Percentiles rank a stretch among this genome's conserved stretches.
phyloP scores from a whole-genome alignment of 92 coral and sea anemone species.

The Diadumene lineata region DNA sequence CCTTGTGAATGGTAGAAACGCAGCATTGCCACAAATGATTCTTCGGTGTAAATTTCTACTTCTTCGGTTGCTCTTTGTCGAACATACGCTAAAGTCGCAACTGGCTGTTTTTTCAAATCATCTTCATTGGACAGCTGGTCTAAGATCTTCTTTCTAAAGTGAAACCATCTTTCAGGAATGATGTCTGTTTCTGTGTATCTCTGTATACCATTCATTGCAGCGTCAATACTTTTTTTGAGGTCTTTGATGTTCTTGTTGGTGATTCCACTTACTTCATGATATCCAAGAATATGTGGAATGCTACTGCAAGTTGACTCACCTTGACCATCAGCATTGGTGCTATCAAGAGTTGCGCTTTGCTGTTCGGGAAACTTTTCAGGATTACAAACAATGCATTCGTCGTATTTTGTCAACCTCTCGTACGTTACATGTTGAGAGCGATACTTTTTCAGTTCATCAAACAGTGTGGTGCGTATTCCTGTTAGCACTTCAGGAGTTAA shows the following conservation, averaged over 20 bases:
- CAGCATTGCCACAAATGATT: neutral
- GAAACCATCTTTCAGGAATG: constrained; percentile 30
- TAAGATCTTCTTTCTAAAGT: neutral
- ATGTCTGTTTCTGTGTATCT: neutral
- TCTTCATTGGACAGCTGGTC: neutral
- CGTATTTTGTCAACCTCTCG: neutral
- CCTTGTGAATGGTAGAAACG: no score
- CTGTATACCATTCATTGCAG: neutral
- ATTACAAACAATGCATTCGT: neutral
- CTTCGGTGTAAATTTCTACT: neutral
- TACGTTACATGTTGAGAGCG: constrained; percentile 23
- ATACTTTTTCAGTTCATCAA: constrained; percentile 11
- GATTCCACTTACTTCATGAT: constrained; percentile 26
- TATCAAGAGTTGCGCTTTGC: no score
- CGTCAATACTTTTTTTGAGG: constrained; percentile 1
- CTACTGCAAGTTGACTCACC: neutral
- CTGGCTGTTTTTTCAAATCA: constrained; percentile 6
- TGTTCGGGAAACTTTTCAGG: neutral
- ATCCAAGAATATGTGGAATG: constrained; percentile 28
- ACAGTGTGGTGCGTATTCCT: constrained; percentile 6
- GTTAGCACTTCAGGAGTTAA: constrained; percentile 19
- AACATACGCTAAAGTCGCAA: neutral
- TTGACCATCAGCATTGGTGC: neutral
- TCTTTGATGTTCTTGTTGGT: constrained; percentile 10
- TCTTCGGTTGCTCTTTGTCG: neutral